Base-by-base conservation (phyloP, 2,888 invertebrate species). In the Eupithecia centaureata region DNA sequence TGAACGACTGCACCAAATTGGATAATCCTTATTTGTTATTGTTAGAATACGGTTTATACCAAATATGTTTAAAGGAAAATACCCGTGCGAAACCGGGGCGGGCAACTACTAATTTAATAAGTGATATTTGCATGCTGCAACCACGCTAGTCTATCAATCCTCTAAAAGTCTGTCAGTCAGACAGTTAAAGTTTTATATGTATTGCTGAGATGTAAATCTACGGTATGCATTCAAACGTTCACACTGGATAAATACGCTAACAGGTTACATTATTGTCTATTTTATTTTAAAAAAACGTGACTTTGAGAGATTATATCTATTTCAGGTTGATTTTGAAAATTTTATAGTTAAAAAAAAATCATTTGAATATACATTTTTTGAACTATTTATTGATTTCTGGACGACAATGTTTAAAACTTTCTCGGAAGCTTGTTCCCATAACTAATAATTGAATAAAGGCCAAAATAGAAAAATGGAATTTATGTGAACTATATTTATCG, bases 161-260 rank as follows among this genome's bases (percentile, higher is more conserved):
- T 10, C 10, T n/a, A n/a, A n/a, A n/a, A n/a, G 27, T 52, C 27
- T 7, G 52, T 5, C 52, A 52, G 52, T 27, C 52, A 52, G 27
- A 52, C 5, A n/a, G n/a, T n/a, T 27, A 0, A 52, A 52, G 27
- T 27, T 51, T 52, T 27, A 52, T 52, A 52, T 52, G 25, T 27
- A 51, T 42, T 18, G 52, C 52, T 27, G 27, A 52, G 52, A 52
- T 52, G 15, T 27, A 52, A 52, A 63, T 63, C 57, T 47, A 47
- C 47, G 32, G n/a, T 47, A 25, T n/a, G 27, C 47, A 63, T 65
- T 54, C 22, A 38, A n/a, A 52, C 51, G 58, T 60, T 58, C 52
- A 62, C 30, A 52, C 27, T 42, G 18, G 42, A 42, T 18, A 42
- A 42, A 42, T 42, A 42, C 18, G 47, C 47, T 47, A 47, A 22